phyloP scores from a whole-genome alignment of 2,888 invertebrate genomes.

The Hydriomena furcata region DNA sequence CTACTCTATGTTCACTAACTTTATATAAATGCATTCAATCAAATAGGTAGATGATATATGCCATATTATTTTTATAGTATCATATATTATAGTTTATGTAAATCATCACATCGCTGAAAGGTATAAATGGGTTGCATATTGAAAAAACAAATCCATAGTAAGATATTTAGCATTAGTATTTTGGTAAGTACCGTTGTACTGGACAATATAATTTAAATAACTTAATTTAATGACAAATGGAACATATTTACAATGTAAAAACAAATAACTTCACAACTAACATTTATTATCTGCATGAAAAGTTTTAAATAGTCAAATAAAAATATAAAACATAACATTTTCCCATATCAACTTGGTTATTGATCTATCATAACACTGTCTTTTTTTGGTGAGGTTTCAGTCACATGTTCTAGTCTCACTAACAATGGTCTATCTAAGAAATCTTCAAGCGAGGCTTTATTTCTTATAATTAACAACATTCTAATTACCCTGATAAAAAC shows the following conservation, averaged over 20 bases:
- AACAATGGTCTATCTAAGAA: constrained; percentile 38
- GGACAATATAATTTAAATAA: constrained; percentile 10
- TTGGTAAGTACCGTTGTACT: constrained; percentile 6
- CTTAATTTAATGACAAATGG: constrained; percentile 17
- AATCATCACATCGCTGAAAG: not conserved
- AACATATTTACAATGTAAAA: constrained; percentile 21
- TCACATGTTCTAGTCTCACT: constrained; percentile 31
- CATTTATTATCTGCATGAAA: constrained; percentile 4
- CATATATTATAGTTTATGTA: not conserved
- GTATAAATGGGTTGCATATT: no score
- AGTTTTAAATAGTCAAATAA: constrained; percentile 12
- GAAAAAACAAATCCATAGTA: not conserved
- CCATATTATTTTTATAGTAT: no score
- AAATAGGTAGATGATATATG: no score
- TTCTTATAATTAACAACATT: constrained; percentile 27
- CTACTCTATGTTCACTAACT: no score
- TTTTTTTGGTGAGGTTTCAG: constrained; percentile 32
- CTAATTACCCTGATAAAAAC: constrained; percentile 31
- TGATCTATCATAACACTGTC: constrained; percentile 27
- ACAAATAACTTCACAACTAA: constrained; percentile 18
- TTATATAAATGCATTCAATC: no score
- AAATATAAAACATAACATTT: constrained; percentile 24
- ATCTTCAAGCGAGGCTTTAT: constrained; percentile 28
- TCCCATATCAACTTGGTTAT: constrained; percentile 16
- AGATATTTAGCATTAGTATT: not conserved